phyloP scores from a whole-genome alignment of 2,113 vertebrate genomes.

The Phrynosoma platyrhinos region DNA sequence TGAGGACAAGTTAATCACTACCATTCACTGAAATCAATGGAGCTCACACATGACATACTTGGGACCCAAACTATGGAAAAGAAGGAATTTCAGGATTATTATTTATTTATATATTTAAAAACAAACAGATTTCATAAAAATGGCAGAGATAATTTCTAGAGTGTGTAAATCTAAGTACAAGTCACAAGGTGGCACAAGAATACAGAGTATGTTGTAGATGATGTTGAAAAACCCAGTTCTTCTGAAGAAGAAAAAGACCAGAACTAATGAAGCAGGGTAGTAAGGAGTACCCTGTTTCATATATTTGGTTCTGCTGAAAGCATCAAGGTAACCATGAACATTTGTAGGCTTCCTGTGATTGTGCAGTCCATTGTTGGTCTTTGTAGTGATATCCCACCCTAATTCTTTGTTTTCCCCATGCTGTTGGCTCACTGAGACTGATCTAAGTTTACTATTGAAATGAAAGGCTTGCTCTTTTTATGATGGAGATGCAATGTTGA shows the following conservation, averaged over 20 bases:
- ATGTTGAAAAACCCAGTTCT: not conserved
- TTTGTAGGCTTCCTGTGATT: not conserved
- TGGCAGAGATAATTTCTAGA: not conserved
- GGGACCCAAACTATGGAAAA: not conserved
- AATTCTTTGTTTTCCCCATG: not conserved
- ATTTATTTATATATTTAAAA: not conserved
- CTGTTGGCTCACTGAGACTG: not conserved
- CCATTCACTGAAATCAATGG: not conserved
- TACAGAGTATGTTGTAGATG: conserved; percentile 50
- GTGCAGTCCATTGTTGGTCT: not conserved
- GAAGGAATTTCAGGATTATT: not conserved
- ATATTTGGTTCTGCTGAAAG: not conserved
- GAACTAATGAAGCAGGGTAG: not conserved
- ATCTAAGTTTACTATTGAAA: not conserved
- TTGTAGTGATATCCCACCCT: not conserved
- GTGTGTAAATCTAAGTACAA: conserved; percentile 18
- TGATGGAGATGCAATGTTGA: too few relatives aligned
- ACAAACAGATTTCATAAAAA: not conserved
- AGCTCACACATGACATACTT: not conserved
- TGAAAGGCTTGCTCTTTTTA: not conserved
- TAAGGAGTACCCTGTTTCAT: not conserved
- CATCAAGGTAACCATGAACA: not conserved
- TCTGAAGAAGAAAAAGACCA: not conserved
- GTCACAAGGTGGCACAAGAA: conserved; percentile 68
- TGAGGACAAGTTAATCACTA: too few relatives aligned